Evolutionary conservation across 2,888 invertebrate genomes (phyloP).

Genomic region (Papilio elwesi): DNA sequence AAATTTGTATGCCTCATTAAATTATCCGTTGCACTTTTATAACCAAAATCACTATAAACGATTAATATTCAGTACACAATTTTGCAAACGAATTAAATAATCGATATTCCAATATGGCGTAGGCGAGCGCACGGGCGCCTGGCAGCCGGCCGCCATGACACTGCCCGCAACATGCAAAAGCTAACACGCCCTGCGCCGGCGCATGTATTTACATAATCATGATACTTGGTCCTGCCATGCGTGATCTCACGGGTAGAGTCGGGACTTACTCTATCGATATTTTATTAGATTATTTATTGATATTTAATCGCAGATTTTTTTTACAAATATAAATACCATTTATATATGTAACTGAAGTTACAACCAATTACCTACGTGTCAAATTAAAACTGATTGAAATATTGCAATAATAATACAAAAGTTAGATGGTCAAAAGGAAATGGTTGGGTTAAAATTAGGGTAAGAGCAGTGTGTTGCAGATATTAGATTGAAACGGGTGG

Average conservation of each 20-base stretch:
- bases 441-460: too few relatives aligned
- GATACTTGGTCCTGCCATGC: conserved; percentile 65
- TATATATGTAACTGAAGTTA: too few relatives aligned
- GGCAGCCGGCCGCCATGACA: conserved; percentile 74
- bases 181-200: conserved; percentile 60
- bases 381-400: too few relatives aligned
- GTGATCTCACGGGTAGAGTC: conserved; percentile 44
- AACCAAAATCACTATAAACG: neutral
- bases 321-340: too few relatives aligned
- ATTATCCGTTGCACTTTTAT: conserved; percentile 15
- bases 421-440: too few relatives aligned
- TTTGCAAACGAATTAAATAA: conserved; percentile 12
- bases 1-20: conserved; percentile 5
- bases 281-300: conserved; percentile 39
- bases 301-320: conserved; percentile 25
- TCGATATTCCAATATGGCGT: conserved; percentile 42
- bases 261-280: conserved; percentile 39
- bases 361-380: too few relatives aligned
- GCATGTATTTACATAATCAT: conserved; percentile 73
- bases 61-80: neutral
- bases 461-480: too few relatives aligned
- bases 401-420: too few relatives aligned
- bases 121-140: conserved; percentile 67
- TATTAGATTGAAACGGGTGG: too few relatives aligned
- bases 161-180: conserved; percentile 63